These are phyloP conservation scores for Pteruthius melanotis DNA, from an alignment of 2,113 vertebrate genomes.

Conservation along the genomic window DNA sequence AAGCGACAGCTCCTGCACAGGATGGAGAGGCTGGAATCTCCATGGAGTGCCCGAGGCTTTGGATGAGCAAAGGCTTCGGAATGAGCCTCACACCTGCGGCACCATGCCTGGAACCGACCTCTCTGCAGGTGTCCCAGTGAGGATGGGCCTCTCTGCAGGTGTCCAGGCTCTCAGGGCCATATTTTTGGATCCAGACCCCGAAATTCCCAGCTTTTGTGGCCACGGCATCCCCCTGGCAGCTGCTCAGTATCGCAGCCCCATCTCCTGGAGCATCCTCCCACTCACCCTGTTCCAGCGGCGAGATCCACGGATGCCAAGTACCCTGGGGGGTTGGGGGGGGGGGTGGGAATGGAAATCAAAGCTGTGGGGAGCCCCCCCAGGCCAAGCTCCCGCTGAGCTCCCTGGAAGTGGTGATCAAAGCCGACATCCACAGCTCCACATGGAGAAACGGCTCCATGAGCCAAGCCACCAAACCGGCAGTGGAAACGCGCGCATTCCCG, in stretches of 20 bases:
- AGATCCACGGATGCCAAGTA: neutral
- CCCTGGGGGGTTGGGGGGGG: too few relatives aligned
- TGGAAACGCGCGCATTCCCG: neutral
- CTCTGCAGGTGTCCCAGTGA: fast-evolving
- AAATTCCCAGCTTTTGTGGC: neutral
- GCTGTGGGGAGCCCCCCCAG: neutral
- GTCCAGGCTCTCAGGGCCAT: fast-evolving
- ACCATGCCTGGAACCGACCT: fast-evolving
- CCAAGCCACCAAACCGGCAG: neutral
- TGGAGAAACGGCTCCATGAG: neutral
- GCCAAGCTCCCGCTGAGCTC: neutral
- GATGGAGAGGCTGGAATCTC: neutral
- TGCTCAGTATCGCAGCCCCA: neutral
- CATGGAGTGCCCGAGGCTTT: fast-evolving
- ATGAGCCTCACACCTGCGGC: neutral
- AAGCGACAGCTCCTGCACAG: fast-evolving
- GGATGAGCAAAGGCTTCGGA: neutral
- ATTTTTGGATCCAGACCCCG: neutral
- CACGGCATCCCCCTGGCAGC: fast-evolving
- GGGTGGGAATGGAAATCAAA: neutral
- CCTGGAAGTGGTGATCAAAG: neutral
- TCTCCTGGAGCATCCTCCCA: neutral
- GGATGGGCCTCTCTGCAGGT: fast-evolving
- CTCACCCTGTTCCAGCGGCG: fast-evolving
- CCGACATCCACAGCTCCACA: neutral